Conservation (phyloP, 2,888 invertebrate species). For the Hecatera dysodea region DNA sequence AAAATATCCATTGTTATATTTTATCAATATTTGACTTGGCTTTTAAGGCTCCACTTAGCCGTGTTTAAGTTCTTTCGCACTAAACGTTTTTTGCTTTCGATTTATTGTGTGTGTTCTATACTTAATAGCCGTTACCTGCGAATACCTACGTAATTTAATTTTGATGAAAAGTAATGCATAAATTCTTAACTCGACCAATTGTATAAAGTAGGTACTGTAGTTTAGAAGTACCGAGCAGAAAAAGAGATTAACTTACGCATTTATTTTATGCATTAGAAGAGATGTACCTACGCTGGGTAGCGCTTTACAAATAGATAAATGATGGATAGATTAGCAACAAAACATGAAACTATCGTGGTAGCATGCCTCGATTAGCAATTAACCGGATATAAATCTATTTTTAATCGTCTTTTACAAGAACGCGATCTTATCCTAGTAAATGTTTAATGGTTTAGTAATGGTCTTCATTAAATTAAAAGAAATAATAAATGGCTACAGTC, state of each 20-base stretch:
- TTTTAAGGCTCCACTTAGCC: constrained; percentile 21
- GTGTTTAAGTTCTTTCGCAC: constrained; percentile 3
- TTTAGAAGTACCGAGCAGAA: neutral
- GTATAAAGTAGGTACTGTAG: neutral
- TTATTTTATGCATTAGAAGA: neutral
- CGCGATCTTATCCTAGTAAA: constrained; percentile 16
- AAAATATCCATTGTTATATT: constrained; percentile 49
- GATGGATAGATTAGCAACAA: constrained; percentile 16
- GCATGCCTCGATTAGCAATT: constrained; percentile 25
- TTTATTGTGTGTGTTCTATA: constrained; percentile 3
- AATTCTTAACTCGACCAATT: neutral
- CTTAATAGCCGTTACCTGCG: neutral
- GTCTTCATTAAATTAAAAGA: constrained; percentile 12
- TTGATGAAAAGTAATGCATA: neutral
- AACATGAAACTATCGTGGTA: constrained; percentile 7
- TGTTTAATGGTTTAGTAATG: constrained; percentile 27
- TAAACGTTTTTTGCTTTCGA: constrained; percentile 5
- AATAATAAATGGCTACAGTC: constrained; percentile 14
- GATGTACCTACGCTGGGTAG: neutral
- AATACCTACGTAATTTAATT: neutral
- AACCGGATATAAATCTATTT: constrained; percentile 16
- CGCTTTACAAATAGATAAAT: neutral
- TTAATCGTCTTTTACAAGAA: constrained; percentile 32
- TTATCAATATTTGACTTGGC: constrained; percentile 38
- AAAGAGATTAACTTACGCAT: neutral